Evolutionary conservation across 1,140 invertebrate genomes (phyloP).

Genomic region (Diuraphis noxia): DNA sequence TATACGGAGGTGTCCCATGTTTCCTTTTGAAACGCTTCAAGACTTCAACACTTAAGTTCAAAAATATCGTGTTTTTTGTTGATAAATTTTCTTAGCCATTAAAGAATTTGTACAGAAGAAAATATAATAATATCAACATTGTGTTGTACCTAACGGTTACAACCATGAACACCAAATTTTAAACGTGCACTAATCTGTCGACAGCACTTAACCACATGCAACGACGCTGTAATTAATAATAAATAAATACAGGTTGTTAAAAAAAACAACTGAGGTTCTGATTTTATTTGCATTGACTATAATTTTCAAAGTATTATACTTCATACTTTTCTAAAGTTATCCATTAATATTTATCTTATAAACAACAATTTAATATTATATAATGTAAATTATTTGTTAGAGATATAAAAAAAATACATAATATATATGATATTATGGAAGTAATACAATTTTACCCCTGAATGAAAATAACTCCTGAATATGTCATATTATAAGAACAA

Average conservation of each 20-base stretch:
- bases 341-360: too few relatives aligned
- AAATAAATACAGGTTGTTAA: not conserved
- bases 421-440: too few relatives aligned
- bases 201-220: not conserved
- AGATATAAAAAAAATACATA: too few relatives aligned
- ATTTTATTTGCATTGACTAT: not conserved
- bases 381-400: too few relatives aligned
- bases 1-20: not conserved
- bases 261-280: not conserved
- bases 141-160: not conserved
- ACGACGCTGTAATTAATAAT: not conserved
- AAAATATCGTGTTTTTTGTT: not conserved
- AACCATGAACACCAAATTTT: not conserved
- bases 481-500: not conserved
- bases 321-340: not conserved
- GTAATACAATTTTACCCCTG: too few relatives aligned
- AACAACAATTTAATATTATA: too few relatives aligned
- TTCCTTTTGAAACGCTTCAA: not conserved
- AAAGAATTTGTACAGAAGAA: not conserved
- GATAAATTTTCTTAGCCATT: not conserved
- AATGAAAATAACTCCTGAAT: not conserved
- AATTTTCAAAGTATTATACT: not conserved
- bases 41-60: not conserved
- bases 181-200: not conserved
- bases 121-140: not conserved